A percentile compares a stretch with the other conserved stretches of the same genome.
Evolutionary conservation across 64 coral and sea anemone genomes (phyloP).

Genomic region (Montipora capricornis): DNA sequence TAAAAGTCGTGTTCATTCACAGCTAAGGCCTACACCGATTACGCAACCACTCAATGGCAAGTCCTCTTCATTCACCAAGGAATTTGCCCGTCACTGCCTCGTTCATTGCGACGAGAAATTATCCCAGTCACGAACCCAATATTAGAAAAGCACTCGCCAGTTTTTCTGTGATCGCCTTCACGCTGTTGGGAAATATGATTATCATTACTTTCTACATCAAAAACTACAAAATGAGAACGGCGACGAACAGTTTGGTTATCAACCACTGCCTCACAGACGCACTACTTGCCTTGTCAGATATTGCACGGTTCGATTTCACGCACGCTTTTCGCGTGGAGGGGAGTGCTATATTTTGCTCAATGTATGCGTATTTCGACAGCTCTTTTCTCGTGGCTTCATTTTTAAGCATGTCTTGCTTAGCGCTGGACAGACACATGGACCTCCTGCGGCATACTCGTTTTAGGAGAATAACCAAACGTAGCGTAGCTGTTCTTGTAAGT

Average conservation of each 20-base stretch:
- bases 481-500: conserved; percentile 27
- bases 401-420: conserved; percentile 72
- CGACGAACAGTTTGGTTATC: conserved; percentile 75
- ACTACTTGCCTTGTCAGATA: conserved; percentile 59
- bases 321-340: conserved; percentile 17
- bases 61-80: background rate
- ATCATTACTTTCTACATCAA: conserved; percentile 65
- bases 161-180: background rate
- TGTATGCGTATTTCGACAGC: conserved; percentile 63
- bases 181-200: conserved; percentile 64
- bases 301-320: conserved; percentile 38
- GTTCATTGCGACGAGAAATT: background rate
- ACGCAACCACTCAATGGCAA: background rate
- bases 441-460: conserved; percentile 43
- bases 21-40: background rate
- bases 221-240: conserved; percentile 89
- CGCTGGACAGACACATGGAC: conserved; percentile 75
- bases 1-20: too few species aligned
- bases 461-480: conserved; percentile 44
- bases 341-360: conserved; percentile 21
- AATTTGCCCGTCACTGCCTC: background rate
- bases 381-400: conserved; percentile 61
- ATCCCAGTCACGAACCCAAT: background rate
- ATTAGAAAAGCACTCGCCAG: background rate
- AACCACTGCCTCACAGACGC: conserved; percentile 82